Percentiles rank a stretch among this genome's conserved stretches.
Evolutionary conservation across 1,140 invertebrate genomes (phyloP).

Genomic region (Mercenaria mercenaria): DNA sequence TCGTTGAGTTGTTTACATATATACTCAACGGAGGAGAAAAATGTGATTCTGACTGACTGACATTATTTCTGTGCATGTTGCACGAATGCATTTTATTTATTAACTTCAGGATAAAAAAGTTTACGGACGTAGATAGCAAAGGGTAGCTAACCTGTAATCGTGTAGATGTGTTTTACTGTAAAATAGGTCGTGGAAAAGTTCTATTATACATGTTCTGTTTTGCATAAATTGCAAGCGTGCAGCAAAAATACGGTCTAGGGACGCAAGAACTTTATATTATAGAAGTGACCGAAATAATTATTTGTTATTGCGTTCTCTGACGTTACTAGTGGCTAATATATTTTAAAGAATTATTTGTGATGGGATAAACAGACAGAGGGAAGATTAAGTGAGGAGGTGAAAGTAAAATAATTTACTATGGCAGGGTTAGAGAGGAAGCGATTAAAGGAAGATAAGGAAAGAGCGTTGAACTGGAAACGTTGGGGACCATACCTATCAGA

Average conservation of each 20-base stretch:
- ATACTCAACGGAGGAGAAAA: neutral
- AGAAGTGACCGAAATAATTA: too few relatives aligned
- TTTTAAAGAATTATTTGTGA: neutral
- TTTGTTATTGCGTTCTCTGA: too few relatives aligned
- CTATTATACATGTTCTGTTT: too few relatives aligned
- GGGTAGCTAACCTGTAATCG: too few relatives aligned
- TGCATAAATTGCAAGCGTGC: too few relatives aligned
- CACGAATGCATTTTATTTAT: neutral
- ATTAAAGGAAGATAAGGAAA: slow-evolving; percentile 77
- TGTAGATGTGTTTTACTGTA: too few relatives aligned
- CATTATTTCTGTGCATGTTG: neutral
- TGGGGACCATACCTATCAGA: slow-evolving; percentile 86
- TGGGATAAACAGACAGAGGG: neutral
- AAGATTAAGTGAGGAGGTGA: too few relatives aligned
- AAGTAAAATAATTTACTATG: slow-evolving; percentile 50
- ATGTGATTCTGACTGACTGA: neutral
- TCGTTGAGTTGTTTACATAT: neutral
- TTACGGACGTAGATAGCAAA: neutral
- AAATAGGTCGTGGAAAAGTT: too few relatives aligned
- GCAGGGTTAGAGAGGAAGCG: slow-evolving; percentile 74
- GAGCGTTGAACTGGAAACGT: slow-evolving; percentile 84
- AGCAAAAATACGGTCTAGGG: too few relatives aligned
- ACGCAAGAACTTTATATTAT: too few relatives aligned
- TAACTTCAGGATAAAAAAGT: neutral
- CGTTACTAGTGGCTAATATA: too few relatives aligned